phyloP scores from a whole-genome alignment of 2,888 invertebrate genomes.

The Xestia ashworthii region DNA sequence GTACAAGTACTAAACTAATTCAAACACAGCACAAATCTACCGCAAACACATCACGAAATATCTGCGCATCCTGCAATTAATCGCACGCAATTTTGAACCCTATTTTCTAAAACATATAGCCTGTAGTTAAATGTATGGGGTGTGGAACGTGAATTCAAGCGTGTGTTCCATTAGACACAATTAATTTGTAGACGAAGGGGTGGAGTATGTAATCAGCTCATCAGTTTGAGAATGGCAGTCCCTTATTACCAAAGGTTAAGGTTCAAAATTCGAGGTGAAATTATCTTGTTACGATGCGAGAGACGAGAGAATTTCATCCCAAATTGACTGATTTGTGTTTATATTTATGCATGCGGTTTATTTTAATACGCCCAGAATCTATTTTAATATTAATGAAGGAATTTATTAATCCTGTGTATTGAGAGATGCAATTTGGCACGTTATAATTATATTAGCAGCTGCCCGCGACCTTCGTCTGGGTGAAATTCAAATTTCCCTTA shows the following conservation, averaged over 20 bases:
- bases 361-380: conserved; percentile 40
- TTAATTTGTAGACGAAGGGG: conserved; percentile 78
- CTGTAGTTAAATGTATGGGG: conserved; percentile 38
- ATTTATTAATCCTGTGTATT: conserved; percentile 5
- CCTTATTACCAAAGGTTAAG: conserved; percentile 56
- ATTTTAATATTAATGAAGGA: conserved; percentile 41
- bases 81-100: conserved; percentile 35
- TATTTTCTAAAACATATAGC: conserved; percentile 37
- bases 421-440: neutral
- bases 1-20: conserved; percentile 52
- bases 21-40: conserved; percentile 56
- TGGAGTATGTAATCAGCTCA: conserved; percentile 63
- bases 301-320: conserved; percentile 63
- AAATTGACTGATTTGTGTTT: conserved; percentile 63
- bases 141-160: conserved; percentile 68
- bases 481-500: too few relatives aligned
- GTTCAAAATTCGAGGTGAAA: conserved; percentile 45
- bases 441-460: neutral
- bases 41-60: conserved; percentile 55
- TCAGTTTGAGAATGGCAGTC: conserved; percentile 40
- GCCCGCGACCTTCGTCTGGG: too few relatives aligned
- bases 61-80: conserved; percentile 33
- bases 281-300: conserved; percentile 35
- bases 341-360: conserved; percentile 50
- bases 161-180: conserved; percentile 83